Evolutionary conservation across 2,888 invertebrate genomes (phyloP).

Genomic region (Tiphia femorata): DNA sequence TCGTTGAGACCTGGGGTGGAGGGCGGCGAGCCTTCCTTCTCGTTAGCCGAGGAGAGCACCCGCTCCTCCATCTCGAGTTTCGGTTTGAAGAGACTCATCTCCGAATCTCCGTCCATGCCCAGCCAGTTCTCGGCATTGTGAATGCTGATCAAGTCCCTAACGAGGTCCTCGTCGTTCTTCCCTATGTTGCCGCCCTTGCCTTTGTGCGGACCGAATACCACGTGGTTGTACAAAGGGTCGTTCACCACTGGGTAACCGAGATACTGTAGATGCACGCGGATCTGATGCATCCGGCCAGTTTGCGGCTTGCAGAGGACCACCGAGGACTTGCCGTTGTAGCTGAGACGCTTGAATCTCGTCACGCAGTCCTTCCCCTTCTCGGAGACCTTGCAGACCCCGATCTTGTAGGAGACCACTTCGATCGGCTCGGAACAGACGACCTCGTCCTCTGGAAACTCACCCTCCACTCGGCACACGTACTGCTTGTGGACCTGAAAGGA

Average conservation of each 20-base stretch:
- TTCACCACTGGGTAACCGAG: conserved; percentile 97
- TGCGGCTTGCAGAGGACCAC: conserved; percentile 94
- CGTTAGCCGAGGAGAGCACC: conserved; percentile 65
- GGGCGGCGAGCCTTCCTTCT: conserved; percentile 76
- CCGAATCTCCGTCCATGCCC: conserved; percentile 90
- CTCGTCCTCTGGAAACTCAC: conserved; percentile 91
- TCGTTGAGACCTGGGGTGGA: conserved; percentile 68
- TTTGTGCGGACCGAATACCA: conserved; percentile 94
- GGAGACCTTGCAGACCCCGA: conserved; percentile 95
- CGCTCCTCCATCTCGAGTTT: conserved; percentile 79
- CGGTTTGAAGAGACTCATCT: conserved; percentile 84
- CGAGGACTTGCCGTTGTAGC: conserved; percentile 90
- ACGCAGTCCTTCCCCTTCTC: conserved; percentile 93
- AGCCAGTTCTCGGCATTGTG: conserved; percentile 97
- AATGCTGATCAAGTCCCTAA: conserved; percentile 88
- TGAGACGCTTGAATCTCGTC: conserved; percentile 91
- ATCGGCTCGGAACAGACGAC: conserved; percentile 92
- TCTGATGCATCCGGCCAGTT: conserved; percentile 99
- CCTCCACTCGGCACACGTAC: conserved; percentile 95
- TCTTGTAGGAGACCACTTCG: conserved; percentile 94
- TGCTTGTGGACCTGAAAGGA: conserved; percentile 90
- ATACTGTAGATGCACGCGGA: conserved; percentile 97
- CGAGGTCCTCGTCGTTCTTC: conserved; percentile 90
- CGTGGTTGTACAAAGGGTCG: conserved; percentile 96
- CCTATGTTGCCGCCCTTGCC: conserved; percentile 91